Percentiles rank a stretch among this genome's conserved stretches.
These are phyloP conservation scores for Eumacrocentrus americanus DNA, from an alignment of 2,888 invertebrate species.

Conservation along the genomic window DNA sequence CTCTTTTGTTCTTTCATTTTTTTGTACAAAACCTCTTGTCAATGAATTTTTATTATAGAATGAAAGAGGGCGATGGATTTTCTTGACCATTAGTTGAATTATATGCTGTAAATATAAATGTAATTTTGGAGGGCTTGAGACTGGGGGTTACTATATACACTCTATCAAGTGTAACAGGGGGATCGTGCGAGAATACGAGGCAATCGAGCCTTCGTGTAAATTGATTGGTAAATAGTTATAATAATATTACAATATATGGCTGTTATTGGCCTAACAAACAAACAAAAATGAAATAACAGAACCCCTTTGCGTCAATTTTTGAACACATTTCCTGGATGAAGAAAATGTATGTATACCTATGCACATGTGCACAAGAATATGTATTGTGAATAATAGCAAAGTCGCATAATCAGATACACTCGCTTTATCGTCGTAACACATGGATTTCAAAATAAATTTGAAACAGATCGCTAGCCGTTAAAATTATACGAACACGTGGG, in stretches of 20 bases:
- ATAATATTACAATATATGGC: too few relatives aligned
- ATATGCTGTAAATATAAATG: conserved; percentile 4
- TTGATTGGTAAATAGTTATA: too few relatives aligned
- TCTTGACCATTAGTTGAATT: not conserved
- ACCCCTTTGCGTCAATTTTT: conserved; percentile 54
- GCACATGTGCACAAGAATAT: conserved; percentile 18
- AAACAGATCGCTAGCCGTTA: not conserved
- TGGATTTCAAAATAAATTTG: not conserved
- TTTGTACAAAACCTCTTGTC: not conserved
- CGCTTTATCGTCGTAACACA: not conserved
- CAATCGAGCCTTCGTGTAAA: not conserved
- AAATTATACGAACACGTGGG: conserved; percentile 1
- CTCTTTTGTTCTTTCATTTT: not conserved
- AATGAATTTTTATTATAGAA: not conserved
- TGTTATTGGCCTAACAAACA: conserved; percentile 15
- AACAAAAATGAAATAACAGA: conserved; percentile 21
- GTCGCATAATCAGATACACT: conserved; percentile 8
- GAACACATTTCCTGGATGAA: conserved; percentile 43
- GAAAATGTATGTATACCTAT: conserved; percentile 2
- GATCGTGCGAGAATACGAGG: not conserved
- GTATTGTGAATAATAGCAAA: conserved; percentile 8
- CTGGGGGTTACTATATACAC: not conserved
- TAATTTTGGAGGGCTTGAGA: not conserved
- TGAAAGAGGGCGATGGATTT: too few relatives aligned
- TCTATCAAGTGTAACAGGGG: too few relatives aligned